phyloP scores from a whole-genome alignment of 2,113 vertebrate species.

The Marcusenius ussheri region DNA sequence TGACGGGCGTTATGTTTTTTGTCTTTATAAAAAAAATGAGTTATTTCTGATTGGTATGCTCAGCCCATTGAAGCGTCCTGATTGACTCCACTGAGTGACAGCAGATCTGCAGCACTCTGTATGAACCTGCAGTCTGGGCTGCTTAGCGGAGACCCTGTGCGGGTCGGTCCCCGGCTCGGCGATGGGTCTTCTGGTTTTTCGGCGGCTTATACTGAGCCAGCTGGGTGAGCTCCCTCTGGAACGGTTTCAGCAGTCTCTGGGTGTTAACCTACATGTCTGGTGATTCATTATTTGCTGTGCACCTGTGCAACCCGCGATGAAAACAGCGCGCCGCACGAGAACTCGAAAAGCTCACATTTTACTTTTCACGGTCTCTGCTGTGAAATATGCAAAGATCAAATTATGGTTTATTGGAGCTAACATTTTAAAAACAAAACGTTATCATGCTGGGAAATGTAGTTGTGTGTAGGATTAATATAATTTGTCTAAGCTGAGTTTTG shows the following conservation, averaged over 20 bases:
- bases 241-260: background rate
- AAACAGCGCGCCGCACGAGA: background rate
- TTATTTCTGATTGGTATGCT: background rate
- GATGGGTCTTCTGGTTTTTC: background rate
- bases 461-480: background rate
- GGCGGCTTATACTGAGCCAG: background rate
- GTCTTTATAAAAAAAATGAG: background rate
- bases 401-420: background rate
- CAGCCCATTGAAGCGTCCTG: background rate
- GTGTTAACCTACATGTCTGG: background rate
- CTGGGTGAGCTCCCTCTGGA: background rate
- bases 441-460: background rate
- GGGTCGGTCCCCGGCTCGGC: background rate
- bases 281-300: background rate
- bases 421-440: background rate
- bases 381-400: background rate
- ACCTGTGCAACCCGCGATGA: background rate
- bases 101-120: background rate
- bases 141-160: background rate
- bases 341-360: background rate
- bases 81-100: background rate
- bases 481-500: background rate
- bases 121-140: background rate
- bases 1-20: background rate
- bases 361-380: background rate